A percentile compares a stretch with the other conserved stretches of the same genome.
Conservation (phyloP, 2,113 vertebrate genomes). For the Xiphorhynchus elegans region DNA sequence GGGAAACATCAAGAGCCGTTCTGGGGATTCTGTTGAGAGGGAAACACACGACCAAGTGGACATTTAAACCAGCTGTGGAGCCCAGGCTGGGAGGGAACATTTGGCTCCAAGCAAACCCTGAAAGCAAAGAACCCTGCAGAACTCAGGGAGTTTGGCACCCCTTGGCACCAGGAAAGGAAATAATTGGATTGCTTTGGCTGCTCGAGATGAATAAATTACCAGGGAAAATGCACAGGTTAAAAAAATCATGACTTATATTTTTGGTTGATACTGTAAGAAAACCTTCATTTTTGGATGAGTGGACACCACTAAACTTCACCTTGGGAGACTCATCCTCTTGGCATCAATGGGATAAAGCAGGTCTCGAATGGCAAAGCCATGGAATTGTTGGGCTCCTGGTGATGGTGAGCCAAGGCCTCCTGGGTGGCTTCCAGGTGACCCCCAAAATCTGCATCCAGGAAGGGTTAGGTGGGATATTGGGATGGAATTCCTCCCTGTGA, state of each 20-base stretch:
- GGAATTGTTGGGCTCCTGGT: rapidly evolving
- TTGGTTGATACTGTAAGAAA: not conserved
- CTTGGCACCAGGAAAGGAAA: not conserved
- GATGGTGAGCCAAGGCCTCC: rapidly evolving
- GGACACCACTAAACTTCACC: not conserved
- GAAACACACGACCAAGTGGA: not conserved
- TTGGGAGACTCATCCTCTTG: not conserved
- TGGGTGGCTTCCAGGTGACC: not conserved
- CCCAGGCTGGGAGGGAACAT: not conserved
- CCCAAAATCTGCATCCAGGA: not conserved
- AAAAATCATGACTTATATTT: not conserved
- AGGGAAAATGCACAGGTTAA: not conserved
- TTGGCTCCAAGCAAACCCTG: not conserved
- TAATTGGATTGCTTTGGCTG: not conserved
- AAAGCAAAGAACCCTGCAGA: not conserved
- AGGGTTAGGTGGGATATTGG: not conserved
- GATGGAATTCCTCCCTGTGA: not conserved
- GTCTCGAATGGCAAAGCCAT: not conserved
- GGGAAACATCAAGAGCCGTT: not conserved
- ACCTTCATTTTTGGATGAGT: not conserved
- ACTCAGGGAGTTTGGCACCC: not conserved
- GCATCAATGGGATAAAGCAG: not conserved
- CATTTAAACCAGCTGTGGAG: constrained; percentile 49
- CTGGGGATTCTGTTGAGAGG: not conserved
- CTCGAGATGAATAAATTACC: not conserved